phyloP scores from a whole-genome alignment of 1,140 invertebrate genomes.

The Grapholita molesta region DNA sequence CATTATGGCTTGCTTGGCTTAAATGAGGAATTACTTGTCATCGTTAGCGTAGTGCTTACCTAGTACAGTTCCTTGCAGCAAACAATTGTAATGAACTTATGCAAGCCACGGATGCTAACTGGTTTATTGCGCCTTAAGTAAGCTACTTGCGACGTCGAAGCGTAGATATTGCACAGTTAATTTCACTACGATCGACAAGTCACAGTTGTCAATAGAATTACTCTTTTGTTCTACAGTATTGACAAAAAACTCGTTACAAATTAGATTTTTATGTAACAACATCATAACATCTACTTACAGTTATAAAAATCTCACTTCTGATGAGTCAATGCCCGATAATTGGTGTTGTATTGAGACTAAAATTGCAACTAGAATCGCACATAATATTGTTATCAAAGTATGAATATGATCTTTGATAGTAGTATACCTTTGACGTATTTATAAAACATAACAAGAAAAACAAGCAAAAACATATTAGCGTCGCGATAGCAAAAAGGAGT shows the following conservation, averaged over 20 bases:
- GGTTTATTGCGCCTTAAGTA: neutral
- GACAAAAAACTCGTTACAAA: neutral
- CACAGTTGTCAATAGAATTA: neutral
- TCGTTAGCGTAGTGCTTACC: constrained; percentile 2
- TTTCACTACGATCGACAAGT: neutral
- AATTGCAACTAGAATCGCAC: too few species aligned
- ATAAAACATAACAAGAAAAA: too few species aligned
- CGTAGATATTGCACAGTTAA: neutral
- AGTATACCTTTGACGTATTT: too few species aligned
- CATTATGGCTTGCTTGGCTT: constrained; percentile 17
- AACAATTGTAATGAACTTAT: constrained; percentile 16
- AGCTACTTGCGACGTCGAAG: neutral
- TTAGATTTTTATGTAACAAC: too few species aligned
- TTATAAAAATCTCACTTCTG: too few species aligned
- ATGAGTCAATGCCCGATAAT: too few species aligned
- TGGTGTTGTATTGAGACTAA: too few species aligned
- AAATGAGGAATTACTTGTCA: constrained; percentile 1
- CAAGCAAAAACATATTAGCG: too few species aligned
- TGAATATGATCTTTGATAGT: too few species aligned
- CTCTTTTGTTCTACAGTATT: neutral
- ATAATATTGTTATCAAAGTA: too few species aligned
- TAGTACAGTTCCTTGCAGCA: neutral
- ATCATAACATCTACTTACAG: too few species aligned
- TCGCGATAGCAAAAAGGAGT: too few species aligned
- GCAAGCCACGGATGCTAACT: neutral